These are phyloP conservation scores for Athripsodes cinereus DNA, from an alignment of 2,888 invertebrate genomes.

Conservation along the genomic window DNA sequence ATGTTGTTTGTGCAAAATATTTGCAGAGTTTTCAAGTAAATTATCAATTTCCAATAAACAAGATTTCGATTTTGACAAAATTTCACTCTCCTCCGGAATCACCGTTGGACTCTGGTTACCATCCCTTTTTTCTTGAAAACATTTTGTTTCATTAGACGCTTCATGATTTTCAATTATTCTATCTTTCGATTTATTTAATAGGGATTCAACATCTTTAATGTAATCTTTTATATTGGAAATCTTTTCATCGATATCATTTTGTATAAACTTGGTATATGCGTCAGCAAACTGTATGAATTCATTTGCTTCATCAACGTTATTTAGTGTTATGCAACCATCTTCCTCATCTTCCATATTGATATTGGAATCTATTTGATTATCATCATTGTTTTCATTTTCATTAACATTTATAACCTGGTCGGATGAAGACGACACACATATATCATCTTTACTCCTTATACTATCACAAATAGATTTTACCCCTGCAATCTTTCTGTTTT, in stretches of 20 bases:
- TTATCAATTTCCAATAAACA: conserved; percentile 44
- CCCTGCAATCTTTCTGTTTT: background rate
- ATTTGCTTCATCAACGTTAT: conserved; percentile 31
- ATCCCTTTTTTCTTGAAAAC: background rate
- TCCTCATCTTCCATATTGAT: background rate
- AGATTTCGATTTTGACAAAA: conserved; percentile 41
- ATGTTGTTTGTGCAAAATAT: conserved; percentile 37
- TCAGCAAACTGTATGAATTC: conserved; percentile 38
- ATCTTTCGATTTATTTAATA: conserved; percentile 42
- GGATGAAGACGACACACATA: background rate
- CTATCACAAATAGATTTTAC: conserved; percentile 9
- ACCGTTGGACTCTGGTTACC: background rate
- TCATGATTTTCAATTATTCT: conserved; percentile 37
- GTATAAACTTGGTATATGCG: conserved; percentile 33
- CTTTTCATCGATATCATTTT: conserved; percentile 47
- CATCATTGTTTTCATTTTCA: background rate
- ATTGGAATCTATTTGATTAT: background rate
- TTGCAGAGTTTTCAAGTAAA: conserved; percentile 39
- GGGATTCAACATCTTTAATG: conserved; percentile 43
- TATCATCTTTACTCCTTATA: background rate
- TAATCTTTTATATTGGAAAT: conserved; percentile 46
- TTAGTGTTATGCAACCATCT: background rate
- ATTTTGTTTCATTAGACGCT: conserved; percentile 11
- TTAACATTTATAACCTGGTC: too few species aligned
- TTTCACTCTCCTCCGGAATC: conserved; percentile 21